Evolutionary conservation across 2,888 invertebrate species (phyloP), one percentile per base, ranked within the genome.

Genomic region (Resseliella maxima): DNA sequence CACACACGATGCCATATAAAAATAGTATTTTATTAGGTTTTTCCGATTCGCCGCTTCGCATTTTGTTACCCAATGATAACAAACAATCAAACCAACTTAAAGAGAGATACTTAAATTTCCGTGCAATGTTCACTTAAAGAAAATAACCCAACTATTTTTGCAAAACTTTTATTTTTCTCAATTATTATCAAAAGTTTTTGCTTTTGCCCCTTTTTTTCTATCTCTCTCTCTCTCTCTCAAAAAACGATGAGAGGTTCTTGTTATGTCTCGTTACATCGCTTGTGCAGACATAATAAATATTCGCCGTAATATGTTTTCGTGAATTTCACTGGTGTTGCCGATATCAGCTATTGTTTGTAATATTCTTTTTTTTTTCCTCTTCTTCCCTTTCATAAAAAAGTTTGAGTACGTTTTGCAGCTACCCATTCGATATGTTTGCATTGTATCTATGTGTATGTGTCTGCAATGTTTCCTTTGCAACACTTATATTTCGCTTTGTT

Each of bases 231-330:
- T 2, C 46, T 50, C 18, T 50, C 18, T 2, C 46, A n/a, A n/a
- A n/a, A n/a, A n/a, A 50, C 46, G 8, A 8, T 18, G 18, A 15
- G 8, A 8, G 15, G 2, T 15, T 50, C 18, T 50, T 50, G 2
- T 50, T 50, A 8, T 50, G 12, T 50, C 46, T 18, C 46, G 46
- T 5, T 45, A 50, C 41, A 41, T 12, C 41, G 41, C 18, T 50
- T 18, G 46, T 31, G 72, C 72, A 72, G 72, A 72, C 72, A 72
- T 72, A 72, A 72, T 72, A 72, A 72, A 72, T 72, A 72, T 72
- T 72, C 72, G 72, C 15, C 15, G 72, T 72, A 72, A 72, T 72
- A 72, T 72, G 72, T 72, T 72, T 72, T 72, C 31, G 15, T 21
- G 72, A 6, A 59, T 59, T 59, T 59, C 59, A 59, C 12, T 59